Evolutionary conservation across 2,888 invertebrate genomes (phyloP).

Genomic region (Frankliniella fusca): DNA sequence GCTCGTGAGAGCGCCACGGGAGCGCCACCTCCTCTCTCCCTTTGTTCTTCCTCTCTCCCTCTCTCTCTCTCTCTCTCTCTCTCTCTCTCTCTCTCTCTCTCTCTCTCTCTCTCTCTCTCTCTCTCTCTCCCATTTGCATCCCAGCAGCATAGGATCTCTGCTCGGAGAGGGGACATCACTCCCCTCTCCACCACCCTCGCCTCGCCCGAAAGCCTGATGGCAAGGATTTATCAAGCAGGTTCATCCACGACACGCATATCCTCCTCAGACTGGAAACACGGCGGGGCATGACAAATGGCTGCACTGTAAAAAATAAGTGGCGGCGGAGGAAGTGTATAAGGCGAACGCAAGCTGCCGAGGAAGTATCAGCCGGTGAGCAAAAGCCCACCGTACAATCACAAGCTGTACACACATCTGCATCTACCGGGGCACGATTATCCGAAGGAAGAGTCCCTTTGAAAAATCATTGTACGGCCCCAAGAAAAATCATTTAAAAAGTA

Average conservation of each 20-base stretch:
- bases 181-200: not conserved
- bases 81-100: not conserved
- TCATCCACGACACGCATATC: not conserved
- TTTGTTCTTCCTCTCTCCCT: not conserved
- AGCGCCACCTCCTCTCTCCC: no score
- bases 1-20: not conserved
- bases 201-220: not conserved
- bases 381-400: no score
- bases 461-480: no score
- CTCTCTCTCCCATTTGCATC: conserved; percentile 1
- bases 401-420: no score
- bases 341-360: no score
- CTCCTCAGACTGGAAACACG: not conserved
- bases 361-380: not conserved
- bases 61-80: not conserved
- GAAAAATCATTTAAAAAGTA: no score
- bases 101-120: conserved; percentile 1
- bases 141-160: not conserved
- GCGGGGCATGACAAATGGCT: not conserved
- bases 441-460: no score
- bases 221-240: conserved; percentile 12
- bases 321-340: not conserved
- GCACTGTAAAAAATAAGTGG: not conserved
- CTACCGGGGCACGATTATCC: no score
- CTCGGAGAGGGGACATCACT: not conserved